Evolutionary conservation across 2,797 vertebrate genomes (phyloP), one percentile per base, ranked within the genome.

Genomic region (Poecilia gillii): DNA sequence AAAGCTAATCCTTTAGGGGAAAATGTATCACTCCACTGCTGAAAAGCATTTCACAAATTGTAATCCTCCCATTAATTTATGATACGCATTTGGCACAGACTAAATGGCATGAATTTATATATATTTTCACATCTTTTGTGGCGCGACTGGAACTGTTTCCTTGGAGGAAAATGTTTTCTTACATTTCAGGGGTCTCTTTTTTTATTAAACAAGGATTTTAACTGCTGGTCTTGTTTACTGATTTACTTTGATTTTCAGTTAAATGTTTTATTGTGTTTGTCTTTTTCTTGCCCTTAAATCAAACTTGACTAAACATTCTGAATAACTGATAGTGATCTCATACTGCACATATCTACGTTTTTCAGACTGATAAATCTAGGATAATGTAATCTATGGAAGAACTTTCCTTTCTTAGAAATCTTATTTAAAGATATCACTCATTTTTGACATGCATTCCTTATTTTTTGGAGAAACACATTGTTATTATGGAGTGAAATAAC

Each of bases 11-110:
- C 0, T 47, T 12, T 3, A 53, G 14, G 62, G 57, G 73, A 83
- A 87, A 81, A 53, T 41, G 18, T 51, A 23, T 31, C 28, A 25
- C 2, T 31, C 66, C 25, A 13, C 66, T 70, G 20, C 41, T 70
- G 9, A 70, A 41, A 68, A 23, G 20, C 33, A 64, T 18, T 20
- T 33, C 36, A 64, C 18, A 64, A 64, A 64, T 64, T 23, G 18
- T 23, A 23, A 8, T 36, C 11, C 7, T 20, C 18, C 14, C 36
- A 25, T 23, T 23, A 70, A 25, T 68, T 68, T 39, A 68, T 39
- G 20, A 12, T 11, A 41, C 36, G 43, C 36, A 70, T 25, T 43
- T 25, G 39, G 8, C 39, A 43, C 8, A 14, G 66, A 25, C 66
- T 70, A 25, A 43, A 41, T 11, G 9, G 0, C 23, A 43, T 43